Evolutionary conservation across 2,888 invertebrate species (phyloP).

Genomic region (Entomobrya proxima): DNA sequence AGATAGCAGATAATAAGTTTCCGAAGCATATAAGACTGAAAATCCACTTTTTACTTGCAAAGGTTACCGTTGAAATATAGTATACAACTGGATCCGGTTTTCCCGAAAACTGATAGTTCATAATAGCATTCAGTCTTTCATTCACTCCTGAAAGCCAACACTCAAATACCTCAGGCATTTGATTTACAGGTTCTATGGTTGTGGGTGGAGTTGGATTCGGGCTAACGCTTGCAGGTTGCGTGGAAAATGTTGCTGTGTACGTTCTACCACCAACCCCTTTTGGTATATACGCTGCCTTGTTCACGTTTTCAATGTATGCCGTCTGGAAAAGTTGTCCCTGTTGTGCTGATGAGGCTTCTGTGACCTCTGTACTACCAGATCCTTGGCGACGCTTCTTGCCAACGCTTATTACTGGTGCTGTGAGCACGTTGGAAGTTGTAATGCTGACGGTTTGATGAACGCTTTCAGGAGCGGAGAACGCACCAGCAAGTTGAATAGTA

Average conservation of each 20-base stretch:
- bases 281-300: background rate
- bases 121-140: constrained; percentile 86
- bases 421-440: background rate
- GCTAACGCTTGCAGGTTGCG: background rate
- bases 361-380: background rate
- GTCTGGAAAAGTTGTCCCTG: constrained; percentile 5
- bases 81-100: constrained; percentile 84
- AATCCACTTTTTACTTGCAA: background rate
- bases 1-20: background rate
- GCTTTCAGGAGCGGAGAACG: constrained; percentile 43
- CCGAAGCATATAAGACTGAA: background rate
- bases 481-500: constrained; percentile 57
- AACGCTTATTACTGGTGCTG: background rate
- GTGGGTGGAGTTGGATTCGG: background rate
- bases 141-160: constrained; percentile 87
- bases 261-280: constrained; percentile 1
- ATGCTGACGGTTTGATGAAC: constrained; percentile 57
- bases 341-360: background rate
- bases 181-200: background rate
- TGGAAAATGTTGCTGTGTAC: background rate
- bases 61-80: constrained; percentile 82
- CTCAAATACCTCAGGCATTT: constrained; percentile 80
- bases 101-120: constrained; percentile 84
- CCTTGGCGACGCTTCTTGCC: constrained; percentile 45
- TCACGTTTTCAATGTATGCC: constrained; percentile 21